phyloP scores from a whole-genome alignment of 2,888 invertebrate genomes.

The Alentia gelatinosa region DNA sequence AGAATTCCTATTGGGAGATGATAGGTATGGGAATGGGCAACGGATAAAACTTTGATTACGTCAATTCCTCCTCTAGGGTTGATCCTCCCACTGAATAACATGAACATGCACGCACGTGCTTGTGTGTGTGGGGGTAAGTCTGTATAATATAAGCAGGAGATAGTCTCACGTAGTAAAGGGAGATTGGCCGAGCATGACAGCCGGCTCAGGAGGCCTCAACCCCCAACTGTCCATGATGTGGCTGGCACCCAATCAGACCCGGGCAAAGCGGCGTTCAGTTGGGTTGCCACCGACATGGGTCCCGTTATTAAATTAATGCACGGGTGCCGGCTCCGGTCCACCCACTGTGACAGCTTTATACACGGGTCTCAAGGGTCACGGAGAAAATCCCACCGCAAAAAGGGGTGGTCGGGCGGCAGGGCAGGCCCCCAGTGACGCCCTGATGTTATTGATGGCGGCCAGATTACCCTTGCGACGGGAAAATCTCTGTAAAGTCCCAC shows the following conservation, averaged over 20 bases:
- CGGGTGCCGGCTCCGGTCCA: neutral
- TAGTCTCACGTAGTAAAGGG: no score
- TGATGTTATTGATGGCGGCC: neutral
- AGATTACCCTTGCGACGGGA: neutral
- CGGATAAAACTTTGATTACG: no score
- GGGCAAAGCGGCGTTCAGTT: neutral
- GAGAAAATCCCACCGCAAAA: neutral
- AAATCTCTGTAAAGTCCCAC: neutral
- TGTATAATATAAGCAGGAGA: no score
- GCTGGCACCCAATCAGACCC: neutral
- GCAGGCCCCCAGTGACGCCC: neutral
- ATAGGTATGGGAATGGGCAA: no score
- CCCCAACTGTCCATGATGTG: neutral
- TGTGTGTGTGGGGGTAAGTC: no score
- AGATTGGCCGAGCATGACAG: no score
- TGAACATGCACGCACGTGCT: no score
- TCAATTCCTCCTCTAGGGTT: no score
- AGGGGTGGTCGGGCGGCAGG: neutral
- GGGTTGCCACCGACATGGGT: neutral
- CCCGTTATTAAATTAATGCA: conserved; percentile 16
- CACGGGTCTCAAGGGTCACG: neutral
- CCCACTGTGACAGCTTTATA: conserved; percentile 1
- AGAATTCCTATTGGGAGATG: no score
- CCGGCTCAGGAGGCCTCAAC: no score
- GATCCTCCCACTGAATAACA: no score